Base-by-base conservation (phyloP, 2,888 invertebrate genomes). In the Octonoba sinensis region DNA sequence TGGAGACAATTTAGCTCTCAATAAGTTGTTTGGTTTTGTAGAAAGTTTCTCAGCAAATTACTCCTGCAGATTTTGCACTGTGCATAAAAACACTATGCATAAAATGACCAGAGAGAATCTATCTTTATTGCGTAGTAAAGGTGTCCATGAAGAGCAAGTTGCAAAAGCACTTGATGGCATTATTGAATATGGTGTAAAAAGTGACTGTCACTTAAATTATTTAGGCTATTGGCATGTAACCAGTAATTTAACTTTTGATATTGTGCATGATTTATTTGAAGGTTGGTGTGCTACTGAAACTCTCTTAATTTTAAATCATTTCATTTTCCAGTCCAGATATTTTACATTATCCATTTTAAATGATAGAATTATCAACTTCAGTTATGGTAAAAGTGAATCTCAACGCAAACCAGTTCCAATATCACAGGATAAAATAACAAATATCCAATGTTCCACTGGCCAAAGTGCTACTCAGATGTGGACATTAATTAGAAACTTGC, bases 261-360 rank as follows among this genome's bases (percentile, higher is more conserved):
- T 69, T 0, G 54, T 69, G 2, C 69, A 69, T 69, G 69, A 56
- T 24, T 36, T 69, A 3, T 69, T 69, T 69, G 66, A 66, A n/a
- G 66, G 49, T 15, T 66, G 66, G 66, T 66, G 49, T 66, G 66
- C 20, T 3, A 46, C 66, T 44, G 49, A 66, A n/a, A 47, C 46
- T n/a, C 16, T 46, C n/a, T 24, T 66, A 11, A 44, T 66, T 24
- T 69, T 69, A 54, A 49, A 69, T 4, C 22, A 51, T 18, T 69
- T 69, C 22, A 54, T 54, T 69, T 69, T 51, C 44, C 18, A 51
- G 16, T 13, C 12, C 11, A 54, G 24, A 54, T 69, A 24, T 27
- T 24, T 60, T 4, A 27, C 60, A 8, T 22, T 60, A 0, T 22
- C 20, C 22, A 60, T 22, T 60, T 27, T 60, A 60, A 60, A 60